A percentile compares a stretch with the other conserved stretches of the same genome.
These are phyloP conservation scores for Poeciliopsis retropinna DNA, from an alignment of 2,113 vertebrate genomes.

Conservation along the genomic window DNA sequence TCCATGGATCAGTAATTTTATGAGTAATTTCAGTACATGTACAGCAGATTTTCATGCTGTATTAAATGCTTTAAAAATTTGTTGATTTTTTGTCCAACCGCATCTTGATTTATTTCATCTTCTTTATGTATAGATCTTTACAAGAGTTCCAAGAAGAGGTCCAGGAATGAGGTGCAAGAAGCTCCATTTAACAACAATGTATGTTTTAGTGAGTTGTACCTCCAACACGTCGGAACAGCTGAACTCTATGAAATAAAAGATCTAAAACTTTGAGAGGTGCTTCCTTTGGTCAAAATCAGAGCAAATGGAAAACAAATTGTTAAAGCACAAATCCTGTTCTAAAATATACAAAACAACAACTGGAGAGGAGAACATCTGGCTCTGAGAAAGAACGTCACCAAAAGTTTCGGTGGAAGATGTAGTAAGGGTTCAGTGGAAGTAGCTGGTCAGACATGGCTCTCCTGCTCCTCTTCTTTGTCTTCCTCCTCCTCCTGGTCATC, in stretches of 20 bases:
- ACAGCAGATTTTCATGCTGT: slow-evolving; percentile 72
- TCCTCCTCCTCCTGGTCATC: slow-evolving; percentile 77
- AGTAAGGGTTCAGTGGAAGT: slow-evolving; percentile 7
- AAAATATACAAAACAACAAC: slow-evolving; percentile 15
- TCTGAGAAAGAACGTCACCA: slow-evolving; percentile 16
- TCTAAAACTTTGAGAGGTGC: slow-evolving; percentile 75
- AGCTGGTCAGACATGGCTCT: slow-evolving; percentile 34
- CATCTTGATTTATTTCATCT: slow-evolving; percentile 67
- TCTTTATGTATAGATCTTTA: slow-evolving; percentile 79
- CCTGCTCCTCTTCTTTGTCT: slow-evolving; percentile 24
- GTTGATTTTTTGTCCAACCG: slow-evolving; percentile 44
- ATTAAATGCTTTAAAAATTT: slow-evolving; percentile 69
- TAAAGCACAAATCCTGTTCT: slow-evolving; percentile 49
- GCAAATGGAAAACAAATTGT: slow-evolving; percentile 53
- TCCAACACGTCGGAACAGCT: slow-evolving; percentile 67
- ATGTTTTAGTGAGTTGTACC: background rate
- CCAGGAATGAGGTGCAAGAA: slow-evolving; percentile 71
- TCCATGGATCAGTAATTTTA: slow-evolving; percentile 36
- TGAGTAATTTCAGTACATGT: slow-evolving; percentile 49
- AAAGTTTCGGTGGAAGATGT: slow-evolving; percentile 32
- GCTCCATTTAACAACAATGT: background rate
- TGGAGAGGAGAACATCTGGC: background rate
- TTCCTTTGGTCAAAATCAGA: slow-evolving; percentile 96
- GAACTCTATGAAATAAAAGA: slow-evolving; percentile 4
- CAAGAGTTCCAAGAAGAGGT: slow-evolving; percentile 82